Percentiles rank a stretch among this genome's conserved stretches.
These are phyloP conservation scores for Eulimnadia texana DNA, from an alignment of 1,140 invertebrate species.

Conservation along the genomic window DNA sequence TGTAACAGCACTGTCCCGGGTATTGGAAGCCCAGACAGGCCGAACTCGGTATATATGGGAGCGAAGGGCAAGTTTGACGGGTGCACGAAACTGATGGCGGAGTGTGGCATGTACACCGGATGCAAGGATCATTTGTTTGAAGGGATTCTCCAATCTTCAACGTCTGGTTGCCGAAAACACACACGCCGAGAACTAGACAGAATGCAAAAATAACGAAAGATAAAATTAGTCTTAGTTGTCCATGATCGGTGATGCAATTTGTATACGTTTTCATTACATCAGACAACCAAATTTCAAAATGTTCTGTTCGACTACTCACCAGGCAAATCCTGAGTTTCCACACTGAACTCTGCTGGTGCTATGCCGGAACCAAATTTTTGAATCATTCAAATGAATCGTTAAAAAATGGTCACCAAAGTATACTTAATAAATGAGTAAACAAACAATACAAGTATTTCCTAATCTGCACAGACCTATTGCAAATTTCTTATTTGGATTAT, in stretches of 20 bases:
- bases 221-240: neutral
- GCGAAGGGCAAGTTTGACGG: neutral
- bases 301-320: neutral
- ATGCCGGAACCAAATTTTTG: no score
- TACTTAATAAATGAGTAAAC: no score
- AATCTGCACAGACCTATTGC: no score
- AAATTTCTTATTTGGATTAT: no score
- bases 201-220: slow-evolving; percentile 38
- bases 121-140: neutral
- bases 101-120: slow-evolving; percentile 9
- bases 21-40: neutral
- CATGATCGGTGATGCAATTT: neutral
- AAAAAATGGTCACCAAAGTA: no score
- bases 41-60: neutral
- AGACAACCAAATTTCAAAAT: neutral
- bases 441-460: no score
- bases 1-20: no score
- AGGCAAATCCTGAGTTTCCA: neutral
- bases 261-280: neutral
- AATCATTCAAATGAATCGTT: no score
- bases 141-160: slow-evolving; percentile 12
- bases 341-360: neutral
- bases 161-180: no score
- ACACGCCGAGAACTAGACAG: slow-evolving; percentile 34
- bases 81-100: slow-evolving; percentile 14